Base-by-base conservation (phyloP, 2,113 vertebrate species). In the Heterotilapia buettikoferi region DNA sequence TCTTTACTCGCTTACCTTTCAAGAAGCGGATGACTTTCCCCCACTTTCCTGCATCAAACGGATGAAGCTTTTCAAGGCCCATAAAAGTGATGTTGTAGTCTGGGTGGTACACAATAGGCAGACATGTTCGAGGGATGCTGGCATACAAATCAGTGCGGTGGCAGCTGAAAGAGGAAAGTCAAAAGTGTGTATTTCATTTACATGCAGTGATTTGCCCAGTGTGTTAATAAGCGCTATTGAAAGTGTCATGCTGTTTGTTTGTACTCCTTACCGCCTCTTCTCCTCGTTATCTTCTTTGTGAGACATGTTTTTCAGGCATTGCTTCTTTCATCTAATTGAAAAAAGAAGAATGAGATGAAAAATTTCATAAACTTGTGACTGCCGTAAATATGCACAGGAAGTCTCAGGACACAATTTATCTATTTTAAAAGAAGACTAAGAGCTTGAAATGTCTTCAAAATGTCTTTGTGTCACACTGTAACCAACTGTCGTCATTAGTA, bases 71-170 rank as follows among this genome's bases (percentile, higher is more conserved):
- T 93, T 99, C 98, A 53, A 99, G 93, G 59, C 98, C 98, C 97
- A 99, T 95, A 90, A 99, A 99, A 13, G 98, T 98, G 95, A 99
- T 98, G 96, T 99, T 99, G 95, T 99, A 99, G 66, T 97, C 96
- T 1, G 97, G 96, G 7, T 98, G 98, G 89, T 99, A 99, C 10
- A 99, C 96, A 3, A 99, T 98, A 19, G 98, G 98, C 95, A 97
- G 96, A 33, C 96, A 96, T 76, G 95, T 92, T 54, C 89, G 19
- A 0, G 98, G 97, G 79, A 97, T 86, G 7, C 96, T 95, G 61
- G 92, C 59, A 84, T 98, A 98, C 66, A 99, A 88, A 59, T 97
- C 96, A 1, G 97, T 98, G 71, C 83, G 71, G 94, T 98, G 98
- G 86, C 96, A 95, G 95, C 98, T 99, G 91, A 14, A 84, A 71